Evolutionary conservation across 2,888 invertebrate genomes (phyloP).

Genomic region (Choristoneura rosaceana): DNA sequence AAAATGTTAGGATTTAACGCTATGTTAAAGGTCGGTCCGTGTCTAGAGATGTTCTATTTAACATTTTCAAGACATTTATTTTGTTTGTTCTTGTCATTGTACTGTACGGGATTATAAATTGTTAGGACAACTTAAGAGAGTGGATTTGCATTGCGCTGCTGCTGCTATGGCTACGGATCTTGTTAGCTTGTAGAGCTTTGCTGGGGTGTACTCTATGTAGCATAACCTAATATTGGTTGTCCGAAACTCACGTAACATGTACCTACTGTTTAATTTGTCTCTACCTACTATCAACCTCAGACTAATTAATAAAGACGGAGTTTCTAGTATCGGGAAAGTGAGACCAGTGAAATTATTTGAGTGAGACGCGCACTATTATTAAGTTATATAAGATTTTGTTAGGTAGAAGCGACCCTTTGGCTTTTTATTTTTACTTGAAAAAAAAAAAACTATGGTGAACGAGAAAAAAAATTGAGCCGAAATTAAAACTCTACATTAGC

Average conservation of each 20-base stretch:
- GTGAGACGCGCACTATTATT: too few species aligned
- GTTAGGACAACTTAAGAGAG: background rate
- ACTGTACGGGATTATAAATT: background rate
- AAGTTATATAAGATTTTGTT: too few species aligned
- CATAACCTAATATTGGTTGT: background rate
- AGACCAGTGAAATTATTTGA: too few species aligned
- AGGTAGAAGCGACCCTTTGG: background rate
- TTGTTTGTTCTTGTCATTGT: background rate
- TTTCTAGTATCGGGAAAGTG: too few species aligned
- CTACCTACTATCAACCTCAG: too few species aligned
- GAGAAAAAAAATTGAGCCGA: too few species aligned
- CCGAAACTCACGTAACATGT: too few species aligned
- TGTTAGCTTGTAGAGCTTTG: too few species aligned
- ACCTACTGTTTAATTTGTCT: too few species aligned
- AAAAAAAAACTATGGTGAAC: background rate
- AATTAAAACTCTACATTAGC: background rate
- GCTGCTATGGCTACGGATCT: background rate
- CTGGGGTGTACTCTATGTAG: too few species aligned
- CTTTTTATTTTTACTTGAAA: background rate
- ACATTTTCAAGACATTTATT: constrained; percentile 18
- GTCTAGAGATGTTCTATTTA: constrained; percentile 21
- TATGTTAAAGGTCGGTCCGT: constrained; percentile 17
- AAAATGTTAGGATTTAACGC: constrained; percentile 31
- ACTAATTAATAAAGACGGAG: too few species aligned
- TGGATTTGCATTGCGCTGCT: background rate